Evolutionary conservation across 2,113 vertebrate genomes (phyloP).

Genomic region (Dipodomys merriami): DNA sequence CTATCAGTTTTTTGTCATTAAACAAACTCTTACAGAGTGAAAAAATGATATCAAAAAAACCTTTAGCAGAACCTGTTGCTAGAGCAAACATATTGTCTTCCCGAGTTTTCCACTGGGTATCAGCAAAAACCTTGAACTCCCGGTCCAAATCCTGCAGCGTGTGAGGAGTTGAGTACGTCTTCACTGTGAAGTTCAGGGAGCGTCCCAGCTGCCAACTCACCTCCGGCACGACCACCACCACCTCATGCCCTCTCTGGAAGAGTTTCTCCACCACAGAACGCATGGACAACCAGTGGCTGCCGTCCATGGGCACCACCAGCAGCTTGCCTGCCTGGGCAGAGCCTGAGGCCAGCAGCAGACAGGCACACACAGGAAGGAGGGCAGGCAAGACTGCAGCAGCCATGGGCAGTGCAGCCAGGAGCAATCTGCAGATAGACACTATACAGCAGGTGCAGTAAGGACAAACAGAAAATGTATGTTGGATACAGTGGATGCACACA

Average conservation of each 20-base stretch:
- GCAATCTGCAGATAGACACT: not conserved
- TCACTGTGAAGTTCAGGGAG: conserved; percentile 71
- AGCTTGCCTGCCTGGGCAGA: conserved; percentile 84
- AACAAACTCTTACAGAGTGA: conserved; percentile 74
- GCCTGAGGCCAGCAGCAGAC: conserved; percentile 50
- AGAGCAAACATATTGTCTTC: rapidly evolving
- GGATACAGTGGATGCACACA: no score
- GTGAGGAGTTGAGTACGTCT: conserved; percentile 82
- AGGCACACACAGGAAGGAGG: not conserved
- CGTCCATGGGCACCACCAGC: conserved; percentile 90
- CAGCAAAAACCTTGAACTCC: rapidly evolving
- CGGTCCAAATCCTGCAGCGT: conserved; percentile 78
- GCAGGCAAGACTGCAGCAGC: rapidly evolving
- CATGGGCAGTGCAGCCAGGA: not conserved
- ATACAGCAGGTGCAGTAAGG: not conserved
- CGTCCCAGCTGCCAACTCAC: conserved; percentile 80
- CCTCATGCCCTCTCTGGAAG: conserved; percentile 84
- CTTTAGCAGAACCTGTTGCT: rapidly evolving
- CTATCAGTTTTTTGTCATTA: conserved; percentile 50
- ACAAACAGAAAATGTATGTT: not conserved
- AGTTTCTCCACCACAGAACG: conserved; percentile 88
- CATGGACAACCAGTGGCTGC: conserved; percentile 95
- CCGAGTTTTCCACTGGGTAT: not conserved
- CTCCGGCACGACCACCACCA: conserved; percentile 88
- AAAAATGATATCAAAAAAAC: rapidly evolving